Percentiles rank a stretch among this genome's conserved stretches.
phyloP scores from a whole-genome alignment of 1,140 invertebrate species.

The Drosophila nebulosa region DNA sequence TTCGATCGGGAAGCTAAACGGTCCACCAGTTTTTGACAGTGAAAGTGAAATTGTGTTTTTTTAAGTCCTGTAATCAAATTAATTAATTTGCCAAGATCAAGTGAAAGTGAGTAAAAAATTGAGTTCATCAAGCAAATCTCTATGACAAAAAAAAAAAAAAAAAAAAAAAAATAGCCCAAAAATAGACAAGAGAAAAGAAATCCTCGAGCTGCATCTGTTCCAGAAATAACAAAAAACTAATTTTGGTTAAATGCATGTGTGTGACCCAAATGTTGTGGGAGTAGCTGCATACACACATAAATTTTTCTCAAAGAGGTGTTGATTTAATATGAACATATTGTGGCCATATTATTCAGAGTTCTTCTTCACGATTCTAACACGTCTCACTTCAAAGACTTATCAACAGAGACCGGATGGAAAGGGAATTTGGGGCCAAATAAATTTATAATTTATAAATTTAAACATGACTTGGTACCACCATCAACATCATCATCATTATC shows the following conservation, averaged over 20 bases:
- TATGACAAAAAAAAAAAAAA: too few species aligned
- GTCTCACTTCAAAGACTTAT: conserved; percentile 36
- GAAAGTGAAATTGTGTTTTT: conserved; percentile 14
- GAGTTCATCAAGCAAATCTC: conserved; percentile 3
- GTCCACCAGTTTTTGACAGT: conserved; percentile 17
- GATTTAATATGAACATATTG: conserved; percentile 30
- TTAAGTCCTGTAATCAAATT: conserved; percentile 1
- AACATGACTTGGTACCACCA: conserved; percentile 32
- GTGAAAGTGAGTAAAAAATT: conserved; percentile 19
- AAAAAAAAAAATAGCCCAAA: conserved; percentile 33
- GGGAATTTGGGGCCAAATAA: conserved; percentile 19
- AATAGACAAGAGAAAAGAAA: conserved; percentile 25
- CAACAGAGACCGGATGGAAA: conserved; percentile 61
- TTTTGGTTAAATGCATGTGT: conserved; percentile 32
- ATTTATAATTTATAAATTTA: conserved; percentile 15
- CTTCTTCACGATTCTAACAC: not conserved
- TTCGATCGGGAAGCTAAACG: conserved; percentile 8
- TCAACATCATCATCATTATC: conserved; percentile 7
- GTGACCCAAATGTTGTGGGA: conserved; percentile 42
- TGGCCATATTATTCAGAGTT: conserved; percentile 4
- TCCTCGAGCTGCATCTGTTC: conserved; percentile 33
- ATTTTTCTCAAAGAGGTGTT: conserved; percentile 12
- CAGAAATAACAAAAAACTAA: conserved; percentile 52
- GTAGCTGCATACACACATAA: not conserved
- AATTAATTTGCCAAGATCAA: conserved; percentile 15